Evolutionary conservation across 2,113 vertebrate genomes (phyloP).

Genomic region (Microcebus tavaratra): DNA sequence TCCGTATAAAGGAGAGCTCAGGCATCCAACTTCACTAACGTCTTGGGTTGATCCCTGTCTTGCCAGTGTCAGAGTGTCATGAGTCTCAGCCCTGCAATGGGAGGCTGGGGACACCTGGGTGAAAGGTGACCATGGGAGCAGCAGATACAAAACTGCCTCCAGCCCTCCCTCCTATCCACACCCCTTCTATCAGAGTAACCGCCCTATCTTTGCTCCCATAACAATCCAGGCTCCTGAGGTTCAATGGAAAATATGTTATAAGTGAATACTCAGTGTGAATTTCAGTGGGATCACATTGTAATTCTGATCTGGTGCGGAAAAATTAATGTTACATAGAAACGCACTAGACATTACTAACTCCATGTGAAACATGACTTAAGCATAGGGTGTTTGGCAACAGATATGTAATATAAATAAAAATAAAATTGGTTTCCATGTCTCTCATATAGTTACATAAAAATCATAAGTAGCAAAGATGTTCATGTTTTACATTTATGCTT

Average conservation of each 20-base stretch:
- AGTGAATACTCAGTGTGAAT: not conserved
- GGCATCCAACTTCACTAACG: not conserved
- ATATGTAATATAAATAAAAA: slow-evolving; percentile 62
- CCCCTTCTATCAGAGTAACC: not conserved
- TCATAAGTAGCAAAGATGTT: slow-evolving; percentile 39
- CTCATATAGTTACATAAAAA: slow-evolving; percentile 65
- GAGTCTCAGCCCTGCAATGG: not conserved
- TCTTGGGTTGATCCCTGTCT: not conserved
- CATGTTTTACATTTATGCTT: slow-evolving; percentile 51
- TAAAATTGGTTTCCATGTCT: slow-evolving; percentile 70
- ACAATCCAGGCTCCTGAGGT: not conserved
- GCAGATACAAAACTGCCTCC: not conserved
- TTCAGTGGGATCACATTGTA: not conserved
- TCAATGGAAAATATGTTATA: not conserved
- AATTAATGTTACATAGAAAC: not conserved
- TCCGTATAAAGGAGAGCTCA: not conserved
- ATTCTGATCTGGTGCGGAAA: not conserved
- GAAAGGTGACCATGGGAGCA: not conserved
- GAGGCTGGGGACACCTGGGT: not conserved
- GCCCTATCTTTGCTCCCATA: not conserved
- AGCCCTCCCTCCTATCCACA: not conserved
- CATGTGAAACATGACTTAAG: slow-evolving; percentile 42
- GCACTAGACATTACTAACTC: not conserved
- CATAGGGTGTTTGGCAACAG: slow-evolving; percentile 45
- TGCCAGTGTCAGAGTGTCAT: not conserved